A percentile compares a stretch with the other conserved stretches of the same genome.
Conservation (phyloP, 2,113 vertebrate species). For the Struthidea cinerea region DNA sequence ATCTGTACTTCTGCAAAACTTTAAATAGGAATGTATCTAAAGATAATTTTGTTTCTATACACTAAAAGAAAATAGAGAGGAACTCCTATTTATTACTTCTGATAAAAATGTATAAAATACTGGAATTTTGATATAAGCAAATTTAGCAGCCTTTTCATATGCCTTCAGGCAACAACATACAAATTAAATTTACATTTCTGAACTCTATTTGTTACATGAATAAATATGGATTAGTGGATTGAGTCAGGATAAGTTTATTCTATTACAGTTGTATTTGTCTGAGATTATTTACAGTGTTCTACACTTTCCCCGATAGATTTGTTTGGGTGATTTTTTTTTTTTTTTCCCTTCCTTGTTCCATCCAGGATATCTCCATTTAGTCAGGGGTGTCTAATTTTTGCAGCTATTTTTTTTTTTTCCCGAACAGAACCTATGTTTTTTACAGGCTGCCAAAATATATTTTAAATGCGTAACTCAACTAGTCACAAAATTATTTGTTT, state of each 20-base stretch:
- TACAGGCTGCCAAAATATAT: neutral
- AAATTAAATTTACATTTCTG: neutral
- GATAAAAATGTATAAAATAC: neutral
- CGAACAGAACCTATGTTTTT: neutral
- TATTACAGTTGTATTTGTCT: neutral
- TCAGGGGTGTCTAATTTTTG: neutral
- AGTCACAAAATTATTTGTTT: neutral
- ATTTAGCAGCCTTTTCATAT: neutral
- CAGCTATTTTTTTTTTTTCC: neutral
- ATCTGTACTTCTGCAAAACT: neutral
- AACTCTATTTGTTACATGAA: neutral
- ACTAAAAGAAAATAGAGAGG: neutral
- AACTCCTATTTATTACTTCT: neutral
- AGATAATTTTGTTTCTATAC: neutral
- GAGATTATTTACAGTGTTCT: neutral
- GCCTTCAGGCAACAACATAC: neutral
- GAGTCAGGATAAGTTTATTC: neutral
- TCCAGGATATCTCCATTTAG: neutral
- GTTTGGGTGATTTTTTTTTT: rapidly evolving
- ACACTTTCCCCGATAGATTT: neutral
- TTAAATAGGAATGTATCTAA: neutral
- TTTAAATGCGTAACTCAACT: neutral
- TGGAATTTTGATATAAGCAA: neutral
- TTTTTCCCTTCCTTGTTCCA: neutral
- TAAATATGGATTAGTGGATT: neutral